These are phyloP conservation scores for Dusona sp. DNA, from an alignment of 2,888 invertebrate genomes.

Conservation along the genomic window DNA sequence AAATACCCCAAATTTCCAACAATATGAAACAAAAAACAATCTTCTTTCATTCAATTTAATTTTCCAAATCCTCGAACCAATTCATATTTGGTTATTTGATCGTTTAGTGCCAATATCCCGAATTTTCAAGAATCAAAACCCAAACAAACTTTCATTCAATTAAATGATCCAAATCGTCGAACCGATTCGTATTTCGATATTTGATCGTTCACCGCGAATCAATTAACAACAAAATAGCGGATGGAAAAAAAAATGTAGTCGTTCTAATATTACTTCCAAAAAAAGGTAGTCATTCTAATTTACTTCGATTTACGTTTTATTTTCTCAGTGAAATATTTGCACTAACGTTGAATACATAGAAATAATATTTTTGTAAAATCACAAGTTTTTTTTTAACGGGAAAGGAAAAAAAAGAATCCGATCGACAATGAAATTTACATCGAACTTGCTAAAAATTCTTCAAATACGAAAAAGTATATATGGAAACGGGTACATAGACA, in stretches of 20 bases:
- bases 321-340: not conserved
- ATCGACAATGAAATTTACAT: not conserved
- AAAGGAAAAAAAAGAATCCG: not conserved
- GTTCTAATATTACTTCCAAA: not conserved
- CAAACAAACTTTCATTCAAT: too few relatives aligned
- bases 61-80: not conserved
- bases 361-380: not conserved
- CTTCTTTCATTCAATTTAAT: too few relatives aligned
- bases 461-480: not conserved
- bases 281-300: not conserved
- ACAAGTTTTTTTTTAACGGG: not conserved
- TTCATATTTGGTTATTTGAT: too few relatives aligned
- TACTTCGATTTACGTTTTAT: not conserved
- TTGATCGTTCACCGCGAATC: too few relatives aligned
- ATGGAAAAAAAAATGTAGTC: not conserved
- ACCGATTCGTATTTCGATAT: too few relatives aligned
- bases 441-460: not conserved
- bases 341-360: not conserved
- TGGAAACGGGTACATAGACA: not conserved
- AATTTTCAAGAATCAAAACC: too few relatives aligned
- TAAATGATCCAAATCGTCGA: not conserved
- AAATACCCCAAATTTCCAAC: not conserved
- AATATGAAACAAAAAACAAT: too few relatives aligned
- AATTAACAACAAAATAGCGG: too few relatives aligned
- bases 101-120: too few relatives aligned